Percentiles rank a stretch among this genome's conserved stretches.
These are phyloP conservation scores for Drosophila macrospina DNA, from an alignment of 2,888 invertebrate species.

Conservation along the genomic window DNA sequence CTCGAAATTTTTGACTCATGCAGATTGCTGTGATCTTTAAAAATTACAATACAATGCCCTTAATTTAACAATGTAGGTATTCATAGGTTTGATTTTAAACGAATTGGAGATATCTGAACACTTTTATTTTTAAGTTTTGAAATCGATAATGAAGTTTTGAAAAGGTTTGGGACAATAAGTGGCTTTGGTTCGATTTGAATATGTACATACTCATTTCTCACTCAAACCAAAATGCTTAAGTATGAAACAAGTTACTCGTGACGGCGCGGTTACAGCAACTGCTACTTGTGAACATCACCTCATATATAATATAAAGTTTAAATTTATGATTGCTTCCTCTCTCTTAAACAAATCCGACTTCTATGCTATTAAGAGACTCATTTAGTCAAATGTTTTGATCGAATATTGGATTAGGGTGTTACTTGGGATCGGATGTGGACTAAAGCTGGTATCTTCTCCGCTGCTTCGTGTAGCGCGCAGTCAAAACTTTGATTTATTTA, in stretches of 20 bases:
- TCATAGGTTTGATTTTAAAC: too few species aligned
- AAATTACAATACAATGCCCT: neutral
- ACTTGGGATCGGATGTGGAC: neutral
- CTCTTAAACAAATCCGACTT: neutral
- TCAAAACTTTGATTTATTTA: neutral
- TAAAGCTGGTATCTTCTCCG: neutral
- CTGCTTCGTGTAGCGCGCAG: neutral
- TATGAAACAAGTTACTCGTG: neutral
- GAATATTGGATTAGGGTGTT: neutral
- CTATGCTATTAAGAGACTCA: neutral
- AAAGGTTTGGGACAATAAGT: too few species aligned
- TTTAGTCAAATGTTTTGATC: neutral
- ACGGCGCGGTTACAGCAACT: neutral
- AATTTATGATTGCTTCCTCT: neutral
- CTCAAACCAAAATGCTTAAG: neutral
- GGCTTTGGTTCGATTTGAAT: neutral
- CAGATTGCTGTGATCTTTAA: neutral
- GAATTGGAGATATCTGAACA: too few species aligned
- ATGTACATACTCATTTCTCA: neutral
- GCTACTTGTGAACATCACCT: neutral
- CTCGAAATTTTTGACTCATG: too few species aligned
- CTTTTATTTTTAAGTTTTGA: too few species aligned
- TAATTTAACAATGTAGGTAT: too few species aligned
- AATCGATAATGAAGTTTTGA: too few species aligned
- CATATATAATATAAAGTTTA: neutral